These are phyloP conservation scores for Drosophila grimshawi DNA, from an alignment of 1,140 invertebrate species.

Conservation along the genomic window DNA sequence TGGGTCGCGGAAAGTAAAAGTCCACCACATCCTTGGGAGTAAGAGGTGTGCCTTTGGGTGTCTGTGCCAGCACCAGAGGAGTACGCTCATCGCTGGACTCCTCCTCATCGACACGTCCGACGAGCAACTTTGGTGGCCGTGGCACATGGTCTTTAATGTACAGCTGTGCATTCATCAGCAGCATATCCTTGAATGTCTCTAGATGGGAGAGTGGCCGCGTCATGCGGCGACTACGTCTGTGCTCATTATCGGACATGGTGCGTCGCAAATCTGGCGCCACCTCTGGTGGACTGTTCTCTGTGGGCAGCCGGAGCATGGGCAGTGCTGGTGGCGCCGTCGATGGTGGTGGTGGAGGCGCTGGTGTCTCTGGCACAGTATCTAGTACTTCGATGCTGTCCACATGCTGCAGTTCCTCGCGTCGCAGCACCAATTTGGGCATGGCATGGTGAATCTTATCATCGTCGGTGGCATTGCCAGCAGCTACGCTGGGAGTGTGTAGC, in stretches of 20 bases:
- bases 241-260: constrained; percentile 57
- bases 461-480: constrained; percentile 60
- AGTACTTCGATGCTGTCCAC: constrained; percentile 62
- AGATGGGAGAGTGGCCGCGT: constrained; percentile 66
- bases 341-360: constrained; percentile 66
- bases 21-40: constrained; percentile 82
- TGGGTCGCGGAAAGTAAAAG: constrained; percentile 77
- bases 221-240: constrained; percentile 41
- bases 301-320: constrained; percentile 21
- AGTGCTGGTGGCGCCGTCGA: constrained; percentile 56
- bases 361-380: constrained; percentile 70
- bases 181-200: constrained; percentile 81
- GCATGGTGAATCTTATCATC: constrained; percentile 70
- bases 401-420: constrained; percentile 41
- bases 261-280: constrained; percentile 54
- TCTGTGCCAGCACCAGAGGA: constrained; percentile 38
- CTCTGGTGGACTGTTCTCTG: constrained; percentile 42
- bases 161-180: constrained; percentile 78
- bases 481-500: constrained; percentile 40
- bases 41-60: constrained; percentile 41
- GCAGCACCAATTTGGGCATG: constrained; percentile 43
- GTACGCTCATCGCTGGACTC: constrained; percentile 46
- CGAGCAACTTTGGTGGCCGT: constrained; percentile 69
- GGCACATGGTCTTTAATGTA: constrained; percentile 81
- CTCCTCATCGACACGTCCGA: constrained; percentile 50